Percentiles rank a stretch among this genome's conserved stretches.
Conservation (phyloP, 2,888 invertebrate genomes). For the Eupithecia subumbrata region DNA sequence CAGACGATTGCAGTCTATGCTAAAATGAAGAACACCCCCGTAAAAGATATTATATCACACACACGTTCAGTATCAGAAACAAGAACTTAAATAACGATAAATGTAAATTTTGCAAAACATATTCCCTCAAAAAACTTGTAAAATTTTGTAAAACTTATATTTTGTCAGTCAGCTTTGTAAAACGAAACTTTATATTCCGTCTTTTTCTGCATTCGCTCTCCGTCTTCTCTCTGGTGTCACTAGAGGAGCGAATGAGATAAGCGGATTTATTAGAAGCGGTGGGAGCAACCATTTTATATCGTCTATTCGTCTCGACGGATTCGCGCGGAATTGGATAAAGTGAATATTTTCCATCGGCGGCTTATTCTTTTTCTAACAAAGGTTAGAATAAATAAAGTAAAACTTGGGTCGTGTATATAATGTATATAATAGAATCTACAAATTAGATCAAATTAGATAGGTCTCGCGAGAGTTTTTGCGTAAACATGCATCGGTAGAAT, state of each 20-base stretch:
- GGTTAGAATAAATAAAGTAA: constrained; percentile 10
- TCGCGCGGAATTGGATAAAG: constrained; percentile 60
- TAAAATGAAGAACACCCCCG: no score
- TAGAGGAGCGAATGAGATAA: constrained; percentile 47
- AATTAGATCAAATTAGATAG: no score
- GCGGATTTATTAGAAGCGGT: constrained; percentile 63
- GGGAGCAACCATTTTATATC: constrained; percentile 63
- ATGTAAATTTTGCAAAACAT: neutral
- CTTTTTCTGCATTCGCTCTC: constrained; percentile 6
- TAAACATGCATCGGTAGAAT: no score
- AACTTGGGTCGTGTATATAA: constrained; percentile 15
- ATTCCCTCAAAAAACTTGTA: neutral
- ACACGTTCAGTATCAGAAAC: no score
- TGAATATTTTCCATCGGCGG: constrained; percentile 53
- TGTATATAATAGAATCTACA: no score
- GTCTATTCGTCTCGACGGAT: constrained; percentile 50
- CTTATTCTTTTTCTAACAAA: constrained; percentile 35
- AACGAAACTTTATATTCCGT: neutral
- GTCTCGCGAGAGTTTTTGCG: no score
- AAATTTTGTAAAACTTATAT: neutral
- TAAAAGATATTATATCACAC: no score
- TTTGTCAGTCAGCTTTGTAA: neutral
- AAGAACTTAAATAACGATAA: no score
- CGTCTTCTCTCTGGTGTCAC: constrained; percentile 19
- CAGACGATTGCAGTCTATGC: no score